Evolutionary conservation across 2,797 vertebrate genomes (phyloP), one percentile per base, ranked within the genome.

Genomic region (Darevskia mixta): DNA sequence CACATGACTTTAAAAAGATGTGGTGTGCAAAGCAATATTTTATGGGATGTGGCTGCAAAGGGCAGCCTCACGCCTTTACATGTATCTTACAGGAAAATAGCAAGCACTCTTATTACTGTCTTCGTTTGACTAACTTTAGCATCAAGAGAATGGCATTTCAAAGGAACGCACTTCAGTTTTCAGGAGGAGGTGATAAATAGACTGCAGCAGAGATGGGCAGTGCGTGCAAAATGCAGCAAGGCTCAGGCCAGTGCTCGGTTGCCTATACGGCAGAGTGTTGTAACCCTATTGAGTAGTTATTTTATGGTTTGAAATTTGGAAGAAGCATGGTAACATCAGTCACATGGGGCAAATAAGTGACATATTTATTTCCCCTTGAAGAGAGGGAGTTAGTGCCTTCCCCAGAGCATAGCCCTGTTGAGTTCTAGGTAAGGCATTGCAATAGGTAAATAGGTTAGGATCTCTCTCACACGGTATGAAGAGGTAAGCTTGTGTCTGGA

Each of bases 111-210:
- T 92, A 81, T 88, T 10, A 1, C 90, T 89, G 73, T 93, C 92
- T 90, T 93, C 5, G 0, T 83, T 92, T 94, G 95, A 95, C 92
- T 95, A 92, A 94, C 87, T 94, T 94, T 41, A 79, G 49, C 89
- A 89, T 81, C 92, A 86, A 89, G 93, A 92, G 93, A 95, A 93
- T 11, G 8, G 20, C 73, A 71, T 71, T n/a, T 15, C 58, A 5
- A 61, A 43, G 73, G 73, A 27, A 43, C 9, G 8, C 38, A 13
- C 43, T 9, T 43, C 73, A 43, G 73, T 10, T 43, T 43, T 27
- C 35, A 41, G 38, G 8, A 76, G 43, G 18, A 11, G 25, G 76
- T 49, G 43, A 27, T 27, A 9, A 77, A 49, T 49, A 43, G 27
- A 29, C 1, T 49, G 27, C 49, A 27, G 5, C 11, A 61, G 18